Base-by-base conservation (phyloP, 2,113 vertebrate species). In the Prietella phreatophila region DNA sequence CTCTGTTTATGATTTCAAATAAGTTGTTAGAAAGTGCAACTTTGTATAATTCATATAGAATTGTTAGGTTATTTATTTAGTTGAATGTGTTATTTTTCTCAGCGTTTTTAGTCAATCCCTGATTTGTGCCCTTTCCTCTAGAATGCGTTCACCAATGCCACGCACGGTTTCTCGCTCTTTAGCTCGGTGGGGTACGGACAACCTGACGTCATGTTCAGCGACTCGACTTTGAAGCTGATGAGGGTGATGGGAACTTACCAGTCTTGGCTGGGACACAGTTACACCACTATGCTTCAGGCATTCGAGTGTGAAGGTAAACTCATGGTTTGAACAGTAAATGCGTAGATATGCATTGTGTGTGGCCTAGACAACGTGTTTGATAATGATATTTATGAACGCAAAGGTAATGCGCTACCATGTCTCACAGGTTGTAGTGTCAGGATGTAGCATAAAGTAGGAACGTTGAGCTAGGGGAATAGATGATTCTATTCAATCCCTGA, bases 261-360 rank as follows among this genome's bases (percentile, higher is more conserved):
- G 73, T 95, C 95, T 56, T 96, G 95, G 95, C 91, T 96, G 91
- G 95, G 95, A 55, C 94, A 92, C 86, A 93, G 91, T 87, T 96
- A 96, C 89, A 95, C 93, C 91, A 94, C 93, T 55, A 69, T 91
- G 86, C 94, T 95, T 91, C 94, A 94, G 84, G 95, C 95, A 84
- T 96, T 96, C 65, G 95, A 96, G 90, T 96, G 95, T 84, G 94
- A 96, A 93, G 95, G 95, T 96, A 91, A 93, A 92, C 84, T 25
- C 61, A 73, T 30, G 53, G 53, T 55, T 55, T 55, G 53, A 55
- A 55, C 14, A 13, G 53, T 14, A 55, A 55, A 55, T 14, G 2
- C 42, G 6, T 55, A 55, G 13, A 55, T 55, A 55, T 55, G 53
- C 13, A 14, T 55, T 14, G 53, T 55, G 9, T 47, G 42, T 47